Percentiles rank a stretch among this genome's conserved stretches.
Conservation (phyloP, 37 sponge, comb jelly and placozoan species). For the Beroe forskalii region DNA sequence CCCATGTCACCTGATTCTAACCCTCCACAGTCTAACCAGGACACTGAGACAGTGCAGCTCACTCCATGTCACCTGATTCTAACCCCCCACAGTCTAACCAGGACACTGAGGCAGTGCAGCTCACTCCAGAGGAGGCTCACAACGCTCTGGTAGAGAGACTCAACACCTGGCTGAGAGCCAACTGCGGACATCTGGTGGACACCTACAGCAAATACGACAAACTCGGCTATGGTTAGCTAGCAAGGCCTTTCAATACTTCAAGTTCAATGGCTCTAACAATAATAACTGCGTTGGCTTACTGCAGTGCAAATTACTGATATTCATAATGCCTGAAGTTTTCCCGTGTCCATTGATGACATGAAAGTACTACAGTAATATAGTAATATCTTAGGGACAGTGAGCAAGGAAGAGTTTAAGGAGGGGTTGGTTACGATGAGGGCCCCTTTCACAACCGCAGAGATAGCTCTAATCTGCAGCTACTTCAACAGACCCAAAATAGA, state of each 20-base stretch:
- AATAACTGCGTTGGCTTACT: too few relatives aligned
- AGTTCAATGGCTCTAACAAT: too few relatives aligned
- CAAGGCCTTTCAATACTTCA: not conserved
- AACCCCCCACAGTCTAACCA: too few relatives aligned
- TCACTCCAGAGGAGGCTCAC: conserved; percentile 1
- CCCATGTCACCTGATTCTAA: too few relatives aligned
- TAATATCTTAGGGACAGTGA: not conserved
- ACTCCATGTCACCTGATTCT: too few relatives aligned
- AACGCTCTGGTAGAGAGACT: not conserved
- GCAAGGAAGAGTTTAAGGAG: conserved; percentile 1
- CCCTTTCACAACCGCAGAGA: not conserved
- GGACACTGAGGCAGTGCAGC: too few relatives aligned
- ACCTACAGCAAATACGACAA: not conserved
- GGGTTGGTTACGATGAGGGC: not conserved
- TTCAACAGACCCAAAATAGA: not conserved
- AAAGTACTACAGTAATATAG: too few relatives aligned
- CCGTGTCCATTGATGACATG: too few relatives aligned
- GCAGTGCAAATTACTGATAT: not conserved
- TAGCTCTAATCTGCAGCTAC: not conserved
- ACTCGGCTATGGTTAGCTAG: not conserved
- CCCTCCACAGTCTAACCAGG: too few relatives aligned
- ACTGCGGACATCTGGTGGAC: conserved; percentile 18
- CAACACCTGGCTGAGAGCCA: conserved; percentile 30
- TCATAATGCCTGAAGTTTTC: not conserved
- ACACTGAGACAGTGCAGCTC: conserved; percentile 7